Conservation (phyloP, 2,888 invertebrate genomes). For the Branchipolynoe longqiensis region DNA sequence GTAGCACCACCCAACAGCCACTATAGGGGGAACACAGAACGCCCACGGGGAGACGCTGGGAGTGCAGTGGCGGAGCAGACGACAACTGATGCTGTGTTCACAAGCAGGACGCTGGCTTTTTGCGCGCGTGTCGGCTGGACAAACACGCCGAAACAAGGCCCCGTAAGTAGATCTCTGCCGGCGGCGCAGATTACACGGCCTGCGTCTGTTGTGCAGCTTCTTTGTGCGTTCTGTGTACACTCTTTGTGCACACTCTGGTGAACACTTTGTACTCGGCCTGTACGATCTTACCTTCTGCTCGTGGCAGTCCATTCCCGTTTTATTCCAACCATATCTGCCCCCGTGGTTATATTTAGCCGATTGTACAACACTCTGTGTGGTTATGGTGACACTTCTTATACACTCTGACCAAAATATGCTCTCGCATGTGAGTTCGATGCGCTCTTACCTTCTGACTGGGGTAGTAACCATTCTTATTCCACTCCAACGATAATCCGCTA, state of each 20-base stretch:
- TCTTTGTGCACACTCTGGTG: neutral
- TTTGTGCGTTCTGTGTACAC: neutral
- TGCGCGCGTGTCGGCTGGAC: slow-evolving; percentile 8
- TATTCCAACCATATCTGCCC: no score
- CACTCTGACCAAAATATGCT: no score
- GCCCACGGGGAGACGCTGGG: neutral
- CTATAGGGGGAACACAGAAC: slow-evolving; percentile 8
- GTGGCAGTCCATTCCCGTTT: neutral
- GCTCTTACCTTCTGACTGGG: no score
- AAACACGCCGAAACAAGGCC: slow-evolving; percentile 21
- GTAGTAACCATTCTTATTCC: no score
- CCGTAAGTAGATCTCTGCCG: slow-evolving; percentile 22
- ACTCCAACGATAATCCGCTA: no score
- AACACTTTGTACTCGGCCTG: no score
- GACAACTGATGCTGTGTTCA: slow-evolving; percentile 30
- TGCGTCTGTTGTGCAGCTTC: neutral
- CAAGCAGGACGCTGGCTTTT: slow-evolving; percentile 19
- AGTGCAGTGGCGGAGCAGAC: slow-evolving; percentile 26
- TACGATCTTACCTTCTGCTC: neutral
- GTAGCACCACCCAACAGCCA: no score
- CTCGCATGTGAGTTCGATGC: no score
- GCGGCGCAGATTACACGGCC: neutral
- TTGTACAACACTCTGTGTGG: no score
- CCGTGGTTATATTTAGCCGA: no score
- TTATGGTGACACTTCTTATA: no score